Evolutionary conservation across 1,140 invertebrate species (phyloP).

Genomic region (Zaprionus ghesquierei): DNA sequence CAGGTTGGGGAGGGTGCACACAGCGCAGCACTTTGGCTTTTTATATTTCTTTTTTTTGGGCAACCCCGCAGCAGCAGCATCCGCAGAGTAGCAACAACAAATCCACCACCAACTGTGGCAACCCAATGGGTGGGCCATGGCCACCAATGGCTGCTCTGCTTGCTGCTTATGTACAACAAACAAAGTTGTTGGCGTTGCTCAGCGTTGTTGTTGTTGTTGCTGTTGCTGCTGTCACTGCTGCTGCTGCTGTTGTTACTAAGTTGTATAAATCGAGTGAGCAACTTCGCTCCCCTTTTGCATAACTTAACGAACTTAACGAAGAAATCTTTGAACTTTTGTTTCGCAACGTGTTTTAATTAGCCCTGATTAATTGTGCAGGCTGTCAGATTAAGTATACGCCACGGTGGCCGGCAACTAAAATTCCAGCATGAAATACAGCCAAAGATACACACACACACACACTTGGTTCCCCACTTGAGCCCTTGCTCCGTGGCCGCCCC

Average conservation of each 20-base stretch:
- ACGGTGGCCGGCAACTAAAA: background rate
- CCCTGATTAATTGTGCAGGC: conserved; percentile 17
- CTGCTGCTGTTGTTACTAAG: conserved; percentile 28
- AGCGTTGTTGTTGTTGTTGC: conserved; percentile 7
- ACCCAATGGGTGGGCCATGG: conserved; percentile 68
- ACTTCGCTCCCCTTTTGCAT: conserved; percentile 3
- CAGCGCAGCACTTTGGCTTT: conserved; percentile 45
- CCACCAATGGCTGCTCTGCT: conserved; percentile 72
- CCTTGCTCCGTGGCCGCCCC: background rate
- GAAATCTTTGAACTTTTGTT: conserved; percentile 4
- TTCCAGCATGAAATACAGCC: background rate
- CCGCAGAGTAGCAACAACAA: conserved; percentile 3
- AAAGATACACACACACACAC: background rate
- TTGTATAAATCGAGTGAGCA: conserved; percentile 7
- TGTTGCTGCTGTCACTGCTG: conserved; percentile 16
- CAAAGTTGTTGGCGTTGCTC: background rate
- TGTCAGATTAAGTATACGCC: conserved; percentile 46
- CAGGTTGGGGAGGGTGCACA: background rate
- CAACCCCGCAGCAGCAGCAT: conserved; percentile 22
- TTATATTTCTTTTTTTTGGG: conserved; percentile 34
- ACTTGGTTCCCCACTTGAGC: background rate
- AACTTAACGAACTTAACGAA: conserved; percentile 18
- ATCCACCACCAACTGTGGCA: conserved; percentile 74
- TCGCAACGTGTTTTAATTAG: conserved; percentile 21
- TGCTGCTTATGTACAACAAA: conserved; percentile 62